phyloP scores from a whole-genome alignment of 2,888 invertebrate genomes.

The Cephus spinipes region DNA sequence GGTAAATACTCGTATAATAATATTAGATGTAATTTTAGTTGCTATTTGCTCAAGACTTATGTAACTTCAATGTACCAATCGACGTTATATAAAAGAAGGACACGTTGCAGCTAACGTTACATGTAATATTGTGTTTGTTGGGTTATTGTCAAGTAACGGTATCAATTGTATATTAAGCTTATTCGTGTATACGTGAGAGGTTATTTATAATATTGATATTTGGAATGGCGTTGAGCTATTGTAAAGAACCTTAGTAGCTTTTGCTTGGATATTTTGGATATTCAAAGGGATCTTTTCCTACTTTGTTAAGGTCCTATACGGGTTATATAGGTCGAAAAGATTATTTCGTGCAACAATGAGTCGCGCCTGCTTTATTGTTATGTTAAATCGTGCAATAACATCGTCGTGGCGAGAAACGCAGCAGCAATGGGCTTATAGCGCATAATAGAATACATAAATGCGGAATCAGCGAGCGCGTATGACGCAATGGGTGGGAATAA shows the following conservation, averaged over 20 bases:
- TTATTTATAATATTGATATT: not conserved
- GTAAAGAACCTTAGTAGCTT: not conserved
- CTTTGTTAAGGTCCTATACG: not conserved
- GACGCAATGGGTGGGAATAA: constrained; percentile 7
- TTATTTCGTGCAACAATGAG: constrained; percentile 37
- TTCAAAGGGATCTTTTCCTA: not conserved
- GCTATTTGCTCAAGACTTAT: too few species aligned
- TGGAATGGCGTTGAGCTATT: not conserved
- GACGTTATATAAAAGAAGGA: too few species aligned
- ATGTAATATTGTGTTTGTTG: too few species aligned
- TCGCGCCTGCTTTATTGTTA: constrained; percentile 44
- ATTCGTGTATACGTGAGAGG: not conserved
- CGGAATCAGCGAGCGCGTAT: constrained; percentile 39
- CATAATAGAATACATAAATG: constrained; percentile 52
- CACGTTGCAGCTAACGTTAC: too few species aligned
- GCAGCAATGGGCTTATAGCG: constrained; percentile 31
- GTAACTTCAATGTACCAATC: too few species aligned
- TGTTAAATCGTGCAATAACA: constrained; percentile 47
- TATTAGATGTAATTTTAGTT: too few species aligned
- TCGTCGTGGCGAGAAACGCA: constrained; percentile 30
- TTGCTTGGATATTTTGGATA: not conserved
- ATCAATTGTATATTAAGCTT: not conserved
- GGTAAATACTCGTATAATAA: too few species aligned
- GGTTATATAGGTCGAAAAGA: not conserved
- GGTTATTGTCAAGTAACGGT: too few species aligned